A percentile compares a stretch with the other conserved stretches of the same genome.
phyloP scores from a whole-genome alignment of 2,113 vertebrate genomes.

The Indicator maculatus region DNA sequence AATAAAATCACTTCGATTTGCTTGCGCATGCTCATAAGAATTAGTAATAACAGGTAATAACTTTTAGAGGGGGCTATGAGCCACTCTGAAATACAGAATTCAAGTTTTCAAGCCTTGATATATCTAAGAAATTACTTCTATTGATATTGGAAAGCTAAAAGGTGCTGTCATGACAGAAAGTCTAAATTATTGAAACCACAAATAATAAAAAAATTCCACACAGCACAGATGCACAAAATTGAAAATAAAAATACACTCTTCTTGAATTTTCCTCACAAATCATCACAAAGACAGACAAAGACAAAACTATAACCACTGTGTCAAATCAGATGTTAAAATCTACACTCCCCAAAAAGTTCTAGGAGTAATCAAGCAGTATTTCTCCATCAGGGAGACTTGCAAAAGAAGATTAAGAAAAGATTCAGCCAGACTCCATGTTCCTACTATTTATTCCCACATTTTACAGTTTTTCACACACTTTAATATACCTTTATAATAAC shows the following conservation, averaged over 20 bases:
- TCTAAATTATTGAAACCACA: conserved; percentile 40
- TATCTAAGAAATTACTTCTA: neutral
- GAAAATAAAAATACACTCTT: neutral
- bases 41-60: neutral
- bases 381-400: neutral
- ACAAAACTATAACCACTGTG: neutral
- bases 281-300: neutral
- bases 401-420: neutral
- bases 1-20: neutral
- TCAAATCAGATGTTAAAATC: conserved; percentile 20
- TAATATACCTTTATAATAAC: neutral
- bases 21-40: neutral
- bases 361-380: neutral
- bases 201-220: neutral
- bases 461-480: neutral
- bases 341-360: neutral
- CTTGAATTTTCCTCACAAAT: neutral
- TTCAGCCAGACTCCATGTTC: neutral
- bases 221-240: neutral
- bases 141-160: conserved; percentile 4
- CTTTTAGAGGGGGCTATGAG: neutral
- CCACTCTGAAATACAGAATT: neutral
- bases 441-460: neutral
- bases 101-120: conserved; percentile 3
- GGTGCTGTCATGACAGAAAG: neutral